A percentile compares a stretch with the other conserved stretches of the same genome.
Conservation (phyloP, 1,140 invertebrate species). For the Dufourea novaeangliae region DNA sequence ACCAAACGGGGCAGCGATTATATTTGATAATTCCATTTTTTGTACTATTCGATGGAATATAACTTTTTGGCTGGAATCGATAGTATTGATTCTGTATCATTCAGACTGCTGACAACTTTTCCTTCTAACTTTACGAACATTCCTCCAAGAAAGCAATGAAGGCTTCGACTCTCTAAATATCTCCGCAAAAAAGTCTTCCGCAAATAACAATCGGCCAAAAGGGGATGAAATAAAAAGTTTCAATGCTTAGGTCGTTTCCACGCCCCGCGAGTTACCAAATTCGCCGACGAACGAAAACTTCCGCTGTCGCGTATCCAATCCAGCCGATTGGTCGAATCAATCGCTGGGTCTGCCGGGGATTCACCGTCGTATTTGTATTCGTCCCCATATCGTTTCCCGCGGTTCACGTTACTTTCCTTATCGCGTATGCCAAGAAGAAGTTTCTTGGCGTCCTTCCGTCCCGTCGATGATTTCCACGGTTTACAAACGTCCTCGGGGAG, state of each 20-base stretch:
- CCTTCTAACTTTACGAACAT: too few species aligned
- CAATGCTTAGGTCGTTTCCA: not conserved
- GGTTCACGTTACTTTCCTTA: not conserved
- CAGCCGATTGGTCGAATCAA: slow-evolving; percentile 21
- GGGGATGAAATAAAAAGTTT: too few species aligned
- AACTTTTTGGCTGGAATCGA: too few species aligned
- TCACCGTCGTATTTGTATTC: slow-evolving; percentile 4
- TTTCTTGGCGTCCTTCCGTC: slow-evolving; percentile 27
- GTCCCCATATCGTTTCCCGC: slow-evolving; percentile 17
- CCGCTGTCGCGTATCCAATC: not conserved
- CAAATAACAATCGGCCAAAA: too few species aligned
- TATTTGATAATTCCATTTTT: too few species aligned
- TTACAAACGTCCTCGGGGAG: slow-evolving; percentile 22
- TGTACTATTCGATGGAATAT: too few species aligned
- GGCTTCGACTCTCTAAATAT: too few species aligned
- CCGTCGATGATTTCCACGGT: slow-evolving; percentile 19
- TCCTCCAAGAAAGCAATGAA: too few species aligned
- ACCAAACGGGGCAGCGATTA: too few species aligned
- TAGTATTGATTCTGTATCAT: too few species aligned
- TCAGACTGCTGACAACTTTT: too few species aligned
- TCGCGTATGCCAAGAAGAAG: slow-evolving; percentile 28
- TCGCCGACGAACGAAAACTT: not conserved
- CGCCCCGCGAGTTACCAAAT: not conserved
- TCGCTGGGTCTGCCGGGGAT: not conserved
- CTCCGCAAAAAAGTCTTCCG: not conserved